Evolutionary conservation across 1,140 invertebrate species (phyloP).

Genomic region (Hetaerina americana): DNA sequence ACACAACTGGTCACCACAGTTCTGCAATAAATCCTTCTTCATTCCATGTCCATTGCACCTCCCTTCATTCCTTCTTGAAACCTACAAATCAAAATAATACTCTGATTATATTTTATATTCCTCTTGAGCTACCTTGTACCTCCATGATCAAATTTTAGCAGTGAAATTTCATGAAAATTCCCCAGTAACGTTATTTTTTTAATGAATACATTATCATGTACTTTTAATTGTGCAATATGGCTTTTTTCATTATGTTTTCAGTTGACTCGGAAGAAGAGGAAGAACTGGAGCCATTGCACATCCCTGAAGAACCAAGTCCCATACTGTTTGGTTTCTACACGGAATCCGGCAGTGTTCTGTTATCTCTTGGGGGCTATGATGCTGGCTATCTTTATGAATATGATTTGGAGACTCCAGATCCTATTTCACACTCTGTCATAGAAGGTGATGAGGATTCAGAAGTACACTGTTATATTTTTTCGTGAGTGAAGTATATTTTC

Average conservation of each 20-base stretch:
- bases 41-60: too few species aligned
- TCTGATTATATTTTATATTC: too few species aligned
- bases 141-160: too few species aligned
- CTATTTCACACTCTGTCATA: constrained; percentile 30
- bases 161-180: too few species aligned
- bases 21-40: too few species aligned
- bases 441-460: constrained; percentile 37
- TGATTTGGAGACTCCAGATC: constrained; percentile 22
- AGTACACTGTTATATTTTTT: constrained; percentile 37
- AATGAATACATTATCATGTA: too few species aligned
- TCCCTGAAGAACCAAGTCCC: constrained; percentile 38
- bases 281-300: constrained; percentile 38
- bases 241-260: constrained; percentile 23
- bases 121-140: too few species aligned
- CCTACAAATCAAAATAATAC: too few species aligned
- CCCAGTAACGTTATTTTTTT: too few species aligned
- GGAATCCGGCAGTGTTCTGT: constrained; percentile 31
- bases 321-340: constrained; percentile 16
- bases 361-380: constrained; percentile 53
- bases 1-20: too few species aligned
- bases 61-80: too few species aligned
- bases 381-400: constrained; percentile 63
- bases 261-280: constrained; percentile 37
- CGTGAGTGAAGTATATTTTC: constrained; percentile 27
- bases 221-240: too few species aligned